Percentiles rank a stretch among this genome's conserved stretches.
These are phyloP conservation scores for Gonatopus flavifemur DNA, from an alignment of 1,140 invertebrate genomes.

Conservation along the genomic window DNA sequence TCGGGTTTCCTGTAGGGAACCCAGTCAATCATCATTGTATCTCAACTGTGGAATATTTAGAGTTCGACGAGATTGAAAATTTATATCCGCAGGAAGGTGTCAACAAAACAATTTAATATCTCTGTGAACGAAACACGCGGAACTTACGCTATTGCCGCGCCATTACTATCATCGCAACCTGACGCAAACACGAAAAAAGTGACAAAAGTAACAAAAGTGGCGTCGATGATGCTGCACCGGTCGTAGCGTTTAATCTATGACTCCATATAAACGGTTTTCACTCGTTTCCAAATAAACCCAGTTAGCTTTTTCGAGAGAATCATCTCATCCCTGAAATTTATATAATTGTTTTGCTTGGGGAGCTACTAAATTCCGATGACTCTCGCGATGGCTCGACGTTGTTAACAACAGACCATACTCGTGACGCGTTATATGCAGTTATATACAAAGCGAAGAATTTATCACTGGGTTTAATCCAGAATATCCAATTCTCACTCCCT, in stretches of 20 bases:
- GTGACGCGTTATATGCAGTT: no score
- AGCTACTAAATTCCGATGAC: slow-evolving; percentile 47
- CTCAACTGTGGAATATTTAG: no score
- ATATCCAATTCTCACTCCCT: no score
- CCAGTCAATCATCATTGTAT: no score
- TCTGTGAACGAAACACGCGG: no score
- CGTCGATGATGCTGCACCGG: slow-evolving; percentile 25
- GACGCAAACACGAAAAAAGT: no score
- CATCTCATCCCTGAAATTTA: slow-evolving; percentile 43
- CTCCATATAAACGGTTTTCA: slow-evolving; percentile 46
- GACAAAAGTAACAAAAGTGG: slow-evolving; percentile 2
- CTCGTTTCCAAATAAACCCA: no score
- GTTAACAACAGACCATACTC: no score
- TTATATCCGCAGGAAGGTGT: slow-evolving; percentile 36
- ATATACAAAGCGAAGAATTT: no score
- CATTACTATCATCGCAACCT: no score
- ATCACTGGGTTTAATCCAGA: no score
- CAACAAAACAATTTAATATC: slow-evolving; percentile 53
- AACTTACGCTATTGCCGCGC: no score
- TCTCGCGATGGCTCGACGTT: slow-evolving; percentile 41
- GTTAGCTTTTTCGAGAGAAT: neutral
- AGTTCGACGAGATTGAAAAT: slow-evolving; percentile 20
- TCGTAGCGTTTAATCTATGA: slow-evolving; percentile 52
- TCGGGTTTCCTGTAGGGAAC: slow-evolving; percentile 32
- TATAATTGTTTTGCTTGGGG: slow-evolving; percentile 57